phyloP scores from a whole-genome alignment of 2,888 invertebrate genomes.

The Protonemura montana region DNA sequence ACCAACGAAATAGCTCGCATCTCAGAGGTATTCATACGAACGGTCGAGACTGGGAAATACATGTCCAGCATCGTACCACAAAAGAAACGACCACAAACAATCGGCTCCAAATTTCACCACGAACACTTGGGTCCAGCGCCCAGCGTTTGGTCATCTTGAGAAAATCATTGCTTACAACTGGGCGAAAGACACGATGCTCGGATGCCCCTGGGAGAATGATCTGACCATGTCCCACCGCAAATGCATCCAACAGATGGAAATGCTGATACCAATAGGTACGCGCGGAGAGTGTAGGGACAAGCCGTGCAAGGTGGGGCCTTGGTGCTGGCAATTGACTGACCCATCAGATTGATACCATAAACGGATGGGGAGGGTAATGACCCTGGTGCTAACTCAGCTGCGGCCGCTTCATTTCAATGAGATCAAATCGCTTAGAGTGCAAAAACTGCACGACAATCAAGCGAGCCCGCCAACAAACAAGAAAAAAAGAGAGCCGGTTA shows the following conservation, averaged over 20 bases:
- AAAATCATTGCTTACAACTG: not conserved
- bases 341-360: conserved; percentile 29
- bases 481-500: not conserved
- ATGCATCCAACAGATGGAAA: conserved; percentile 29
- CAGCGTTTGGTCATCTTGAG: not conserved
- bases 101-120: not conserved
- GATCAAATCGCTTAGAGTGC: conserved; percentile 24
- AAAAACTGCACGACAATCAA: conserved; percentile 33
- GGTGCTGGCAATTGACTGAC: conserved; percentile 31
- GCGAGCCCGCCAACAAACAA: not conserved
- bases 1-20: not conserved
- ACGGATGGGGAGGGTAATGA: conserved; percentile 25
- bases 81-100: conserved; percentile 12
- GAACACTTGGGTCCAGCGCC: not conserved
- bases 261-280: too few species aligned
- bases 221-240: conserved; percentile 28
- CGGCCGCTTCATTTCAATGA: conserved; percentile 33
- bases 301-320: conserved; percentile 5
- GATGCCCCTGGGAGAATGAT: not conserved
- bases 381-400: conserved; percentile 9
- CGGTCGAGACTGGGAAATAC: not conserved
- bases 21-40: not conserved
- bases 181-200: not conserved
- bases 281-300: not conserved
- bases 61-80: not conserved